phyloP scores from a whole-genome alignment of 2,888 invertebrate species.

The Pyrrhosoma nymphula region DNA sequence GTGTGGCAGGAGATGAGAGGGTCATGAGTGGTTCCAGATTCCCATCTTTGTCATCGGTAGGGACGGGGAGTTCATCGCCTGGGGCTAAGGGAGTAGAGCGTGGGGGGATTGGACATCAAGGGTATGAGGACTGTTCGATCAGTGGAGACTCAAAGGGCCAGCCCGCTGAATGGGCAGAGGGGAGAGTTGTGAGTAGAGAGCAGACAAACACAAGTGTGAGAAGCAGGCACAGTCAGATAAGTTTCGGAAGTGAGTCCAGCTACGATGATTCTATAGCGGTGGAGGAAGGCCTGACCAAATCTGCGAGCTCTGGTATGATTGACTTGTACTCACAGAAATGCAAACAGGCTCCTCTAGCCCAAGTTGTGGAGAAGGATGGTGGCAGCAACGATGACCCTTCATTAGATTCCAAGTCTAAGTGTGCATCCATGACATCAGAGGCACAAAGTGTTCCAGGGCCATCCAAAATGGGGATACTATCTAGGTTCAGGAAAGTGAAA shows the following conservation, averaged over 20 bases:
- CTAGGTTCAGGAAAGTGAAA: constrained; percentile 82
- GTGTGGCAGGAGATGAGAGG: constrained; percentile 30
- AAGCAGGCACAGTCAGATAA: constrained; percentile 81
- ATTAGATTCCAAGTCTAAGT: constrained; percentile 75
- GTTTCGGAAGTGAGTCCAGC: constrained; percentile 83
- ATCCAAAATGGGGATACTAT: constrained; percentile 81
- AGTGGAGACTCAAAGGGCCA: neutral
- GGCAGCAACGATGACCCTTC: constrained; percentile 74
- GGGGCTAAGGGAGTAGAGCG: neutral
- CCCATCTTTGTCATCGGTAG: neutral
- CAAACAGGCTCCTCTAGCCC: constrained; percentile 79
- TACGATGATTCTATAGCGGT: constrained; percentile 77
- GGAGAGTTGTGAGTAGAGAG: neutral
- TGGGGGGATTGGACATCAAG: neutral
- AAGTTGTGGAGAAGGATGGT: constrained; percentile 72
- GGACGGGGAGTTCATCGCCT: neutral
- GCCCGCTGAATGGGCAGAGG: neutral
- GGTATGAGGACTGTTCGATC: neutral
- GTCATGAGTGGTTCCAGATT: neutral
- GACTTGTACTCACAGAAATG: constrained; percentile 83
- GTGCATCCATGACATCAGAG: constrained; percentile 77
- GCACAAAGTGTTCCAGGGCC: constrained; percentile 74
- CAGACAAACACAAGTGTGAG: constrained; percentile 72
- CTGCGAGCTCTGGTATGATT: constrained; percentile 89
- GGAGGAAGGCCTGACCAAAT: constrained; percentile 81